Percentiles rank a stretch among this genome's conserved stretches.
Conservation (phyloP, 2,797 vertebrate species). For the Acanthopagrus latus region DNA sequence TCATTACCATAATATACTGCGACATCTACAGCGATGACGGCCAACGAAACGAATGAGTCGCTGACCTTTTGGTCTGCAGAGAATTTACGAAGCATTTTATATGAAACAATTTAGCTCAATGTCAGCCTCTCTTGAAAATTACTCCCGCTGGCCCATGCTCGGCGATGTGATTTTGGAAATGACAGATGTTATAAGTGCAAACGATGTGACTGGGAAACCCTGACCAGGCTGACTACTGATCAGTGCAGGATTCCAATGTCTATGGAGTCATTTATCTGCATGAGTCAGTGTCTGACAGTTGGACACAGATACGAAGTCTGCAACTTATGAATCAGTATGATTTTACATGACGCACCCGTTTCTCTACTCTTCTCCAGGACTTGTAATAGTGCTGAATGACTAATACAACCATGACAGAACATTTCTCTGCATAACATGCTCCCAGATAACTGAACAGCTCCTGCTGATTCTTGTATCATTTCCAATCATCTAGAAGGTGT, state of each 20-base stretch:
- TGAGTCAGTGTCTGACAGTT: neutral
- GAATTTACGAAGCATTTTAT: slow-evolving; percentile 17
- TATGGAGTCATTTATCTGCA: neutral
- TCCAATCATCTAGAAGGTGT: neutral
- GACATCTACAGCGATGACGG: slow-evolving; percentile 5
- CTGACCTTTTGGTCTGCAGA: slow-evolving; percentile 27
- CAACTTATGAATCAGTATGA: neutral
- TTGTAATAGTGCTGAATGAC: slow-evolving; percentile 14
- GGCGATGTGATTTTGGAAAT: slow-evolving; percentile 12
- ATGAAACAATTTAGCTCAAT: slow-evolving; percentile 31
- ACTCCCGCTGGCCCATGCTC: neutral
- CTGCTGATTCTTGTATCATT: slow-evolving; percentile 4
- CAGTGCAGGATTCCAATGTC: neutral
- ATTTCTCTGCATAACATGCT: neutral
- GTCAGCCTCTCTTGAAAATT: neutral
- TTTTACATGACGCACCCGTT: neutral
- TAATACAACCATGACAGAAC: slow-evolving; percentile 3
- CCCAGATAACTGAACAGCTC: slow-evolving; percentile 2
- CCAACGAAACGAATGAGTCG: slow-evolving; percentile 20
- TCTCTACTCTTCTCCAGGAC: neutral
- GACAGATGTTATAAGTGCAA: slow-evolving; percentile 1
- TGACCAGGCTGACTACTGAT: slow-evolving; percentile 8
- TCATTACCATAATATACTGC: neutral
- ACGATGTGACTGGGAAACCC: slow-evolving; percentile 16
- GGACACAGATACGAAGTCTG: neutral